Percentiles rank a stretch among this genome's conserved stretches.
Conservation (phyloP, 2,113 vertebrate species). For the Micronycteris hirsuta region DNA sequence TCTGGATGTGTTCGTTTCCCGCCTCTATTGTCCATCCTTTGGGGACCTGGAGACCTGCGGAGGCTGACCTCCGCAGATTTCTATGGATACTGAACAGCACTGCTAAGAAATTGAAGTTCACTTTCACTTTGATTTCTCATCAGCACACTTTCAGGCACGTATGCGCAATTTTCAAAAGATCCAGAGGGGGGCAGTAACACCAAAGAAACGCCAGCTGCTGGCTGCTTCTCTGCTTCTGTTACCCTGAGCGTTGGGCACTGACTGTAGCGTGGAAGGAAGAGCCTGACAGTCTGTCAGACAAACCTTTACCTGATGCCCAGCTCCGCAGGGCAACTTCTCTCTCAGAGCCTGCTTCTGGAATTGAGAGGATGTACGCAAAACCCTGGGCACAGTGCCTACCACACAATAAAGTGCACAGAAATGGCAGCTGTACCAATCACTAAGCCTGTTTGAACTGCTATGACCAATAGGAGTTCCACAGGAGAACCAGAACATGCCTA, state of each 20-base stretch:
- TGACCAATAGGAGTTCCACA: neutral
- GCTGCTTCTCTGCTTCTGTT: neutral
- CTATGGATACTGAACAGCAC: neutral
- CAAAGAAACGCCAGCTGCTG: neutral
- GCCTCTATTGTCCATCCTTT: too few relatives aligned
- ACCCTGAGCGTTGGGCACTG: rapidly evolving
- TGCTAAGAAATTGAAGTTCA: neutral
- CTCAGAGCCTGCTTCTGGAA: neutral
- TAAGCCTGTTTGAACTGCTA: neutral
- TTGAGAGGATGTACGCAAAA: neutral
- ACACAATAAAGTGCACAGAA: neutral
- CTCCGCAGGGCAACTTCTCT: neutral
- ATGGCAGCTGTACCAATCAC: neutral
- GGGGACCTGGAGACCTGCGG: too few relatives aligned
- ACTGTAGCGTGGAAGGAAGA: neutral
- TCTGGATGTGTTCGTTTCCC: too few relatives aligned
- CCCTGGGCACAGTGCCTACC: neutral
- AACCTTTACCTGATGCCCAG: neutral
- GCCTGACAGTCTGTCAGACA: neutral
- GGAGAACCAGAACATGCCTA: neutral
- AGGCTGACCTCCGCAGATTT: too few relatives aligned
- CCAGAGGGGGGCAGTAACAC: constrained; percentile 5
- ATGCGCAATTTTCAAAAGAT: neutral
- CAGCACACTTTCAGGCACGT: neutral
- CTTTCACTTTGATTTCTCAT: neutral